Base-by-base conservation (phyloP, 2,113 vertebrate species). In the Sturnus vulgaris region DNA sequence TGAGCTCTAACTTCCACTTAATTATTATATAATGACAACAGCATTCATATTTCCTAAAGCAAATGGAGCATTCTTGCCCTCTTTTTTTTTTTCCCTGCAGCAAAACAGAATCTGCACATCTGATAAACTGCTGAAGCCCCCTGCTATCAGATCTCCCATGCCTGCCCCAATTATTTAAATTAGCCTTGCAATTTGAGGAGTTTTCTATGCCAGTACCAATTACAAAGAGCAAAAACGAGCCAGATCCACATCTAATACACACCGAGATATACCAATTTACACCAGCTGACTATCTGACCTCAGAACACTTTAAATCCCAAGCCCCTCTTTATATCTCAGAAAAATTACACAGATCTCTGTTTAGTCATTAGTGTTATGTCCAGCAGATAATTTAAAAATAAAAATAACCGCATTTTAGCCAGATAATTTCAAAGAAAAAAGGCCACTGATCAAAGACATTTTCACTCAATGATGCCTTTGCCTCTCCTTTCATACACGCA, bases 81-180 rank as follows among this genome's bases (percentile, higher is more conserved):
- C 20, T 42, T 68, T 57, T 76, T 19, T 60, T 65, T 49, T 63
- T 40, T 64, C 25, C 3, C 35, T 56, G 14, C 59, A 84, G 64
- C 27, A n/a, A 78, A 90, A 52, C 4, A 63, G 64, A 66, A 35
- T 20, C 22, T 76, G 5, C 37, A 19, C 13, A 57, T 82, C 27
- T 46, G 60, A 53, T 10, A 30, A 8, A 14, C 5, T 46, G 19
- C 63, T 61, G 47, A 85, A 75, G 11, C 5, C 30, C 49, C 70
- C 75, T 72, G 55, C 81, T 71, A 37, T 23, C 33, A 85, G 31
- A 82, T 64, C 40, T 87, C 37, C 59, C 35, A 30, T 47, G 82
- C 75, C 39, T 63, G 52, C 24, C 52, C 63, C 50, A 52, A 46
- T 77, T 83, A 73, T 47, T 95, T 93, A 82, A 87, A 91, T 80